phyloP scores from a whole-genome alignment of 2,113 vertebrate genomes.

The Uria lomvia region DNA sequence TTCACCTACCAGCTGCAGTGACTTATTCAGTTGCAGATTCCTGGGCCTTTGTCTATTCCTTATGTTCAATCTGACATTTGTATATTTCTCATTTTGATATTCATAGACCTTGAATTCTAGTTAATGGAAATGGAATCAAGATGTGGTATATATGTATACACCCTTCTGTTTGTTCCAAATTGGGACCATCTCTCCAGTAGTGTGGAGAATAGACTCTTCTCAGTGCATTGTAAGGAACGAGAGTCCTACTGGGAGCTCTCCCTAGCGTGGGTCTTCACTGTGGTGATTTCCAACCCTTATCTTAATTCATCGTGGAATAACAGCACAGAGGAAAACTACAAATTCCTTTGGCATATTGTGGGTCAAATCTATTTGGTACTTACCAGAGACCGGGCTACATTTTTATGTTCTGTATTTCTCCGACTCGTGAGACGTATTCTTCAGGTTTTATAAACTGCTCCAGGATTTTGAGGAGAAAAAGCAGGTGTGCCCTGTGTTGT shows the following conservation, averaged over 20 bases:
- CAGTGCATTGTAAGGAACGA: neutral
- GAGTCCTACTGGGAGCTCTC: neutral
- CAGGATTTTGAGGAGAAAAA: neutral
- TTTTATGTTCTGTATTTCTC: neutral
- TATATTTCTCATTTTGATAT: neutral
- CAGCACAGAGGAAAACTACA: neutral
- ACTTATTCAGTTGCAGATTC: neutral
- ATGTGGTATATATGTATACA: neutral
- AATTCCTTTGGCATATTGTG: neutral
- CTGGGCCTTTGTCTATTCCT: neutral
- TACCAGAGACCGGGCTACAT: accelerated
- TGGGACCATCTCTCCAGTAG: neutral
- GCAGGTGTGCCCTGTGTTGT: neutral
- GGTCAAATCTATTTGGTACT: neutral
- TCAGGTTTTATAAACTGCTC: neutral
- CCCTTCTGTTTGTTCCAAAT: neutral
- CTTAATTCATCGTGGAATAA: neutral
- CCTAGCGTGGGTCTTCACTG: neutral
- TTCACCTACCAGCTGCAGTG: neutral
- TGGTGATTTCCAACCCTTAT: neutral
- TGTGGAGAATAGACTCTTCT: neutral
- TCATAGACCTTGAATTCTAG: neutral
- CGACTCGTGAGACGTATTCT: neutral
- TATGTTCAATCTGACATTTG: neutral
- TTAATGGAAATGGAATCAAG: neutral